Conservation (phyloP, 1,140 invertebrate species). For the Philopotamus ludificatus region DNA sequence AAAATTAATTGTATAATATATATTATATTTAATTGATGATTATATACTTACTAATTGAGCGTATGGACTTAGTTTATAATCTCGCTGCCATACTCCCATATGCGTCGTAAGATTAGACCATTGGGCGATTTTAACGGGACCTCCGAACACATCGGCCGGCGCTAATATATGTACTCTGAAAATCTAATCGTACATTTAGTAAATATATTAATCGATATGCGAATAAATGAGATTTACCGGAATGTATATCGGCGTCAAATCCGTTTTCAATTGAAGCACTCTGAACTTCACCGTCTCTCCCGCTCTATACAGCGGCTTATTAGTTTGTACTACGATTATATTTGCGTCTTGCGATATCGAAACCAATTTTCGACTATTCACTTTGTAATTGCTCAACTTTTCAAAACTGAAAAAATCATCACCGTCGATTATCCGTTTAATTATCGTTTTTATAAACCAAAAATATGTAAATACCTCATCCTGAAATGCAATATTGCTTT, state of each 20-base stretch:
- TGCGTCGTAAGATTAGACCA: constrained; percentile 57
- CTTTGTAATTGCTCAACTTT: constrained; percentile 54
- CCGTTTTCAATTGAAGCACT: constrained; percentile 54
- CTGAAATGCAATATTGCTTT: constrained; percentile 55
- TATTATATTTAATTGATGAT: background rate
- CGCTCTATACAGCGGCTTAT: constrained; percentile 65
- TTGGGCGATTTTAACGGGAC: constrained; percentile 55
- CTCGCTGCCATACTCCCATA: constrained; percentile 55
- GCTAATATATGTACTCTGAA: constrained; percentile 59
- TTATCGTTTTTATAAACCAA: constrained; percentile 9
- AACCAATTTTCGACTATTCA: constrained; percentile 53
- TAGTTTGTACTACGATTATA: constrained; percentile 57
- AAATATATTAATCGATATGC: background rate
- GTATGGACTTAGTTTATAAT: constrained; percentile 49
- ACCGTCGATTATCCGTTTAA: background rate
- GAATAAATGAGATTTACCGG: constrained; percentile 45
- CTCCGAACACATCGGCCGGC: constrained; percentile 50
- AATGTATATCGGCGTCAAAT: constrained; percentile 54
- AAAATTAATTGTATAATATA: background rate
- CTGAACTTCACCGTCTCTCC: constrained; percentile 59
- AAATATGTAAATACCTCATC: constrained; percentile 46
- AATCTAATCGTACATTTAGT: constrained; percentile 53
- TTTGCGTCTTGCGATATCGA: constrained; percentile 52
- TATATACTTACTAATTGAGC: constrained; percentile 24
- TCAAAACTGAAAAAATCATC: constrained; percentile 42